These are phyloP conservation scores for Ptilorrhoa leucosticta DNA, from an alignment of 2,113 vertebrate genomes.

Conservation along the genomic window DNA sequence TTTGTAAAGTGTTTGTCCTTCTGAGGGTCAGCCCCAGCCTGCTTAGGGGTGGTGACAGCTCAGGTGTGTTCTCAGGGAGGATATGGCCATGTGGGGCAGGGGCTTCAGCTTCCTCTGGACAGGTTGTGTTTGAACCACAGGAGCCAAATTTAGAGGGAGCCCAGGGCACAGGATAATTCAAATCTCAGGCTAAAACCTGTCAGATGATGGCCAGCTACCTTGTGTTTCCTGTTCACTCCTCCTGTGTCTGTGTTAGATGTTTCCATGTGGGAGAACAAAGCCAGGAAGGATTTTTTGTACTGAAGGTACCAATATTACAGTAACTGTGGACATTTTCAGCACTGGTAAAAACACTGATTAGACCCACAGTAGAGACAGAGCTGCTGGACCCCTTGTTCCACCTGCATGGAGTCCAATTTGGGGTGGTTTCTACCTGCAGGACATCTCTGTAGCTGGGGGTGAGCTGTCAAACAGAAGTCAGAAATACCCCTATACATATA, in stretches of 20 bases:
- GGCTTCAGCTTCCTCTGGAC: background rate
- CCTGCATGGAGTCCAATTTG: background rate
- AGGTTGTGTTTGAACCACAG: background rate
- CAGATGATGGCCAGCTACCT: background rate
- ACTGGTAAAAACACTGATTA: background rate
- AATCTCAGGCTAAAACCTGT: background rate
- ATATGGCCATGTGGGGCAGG: background rate
- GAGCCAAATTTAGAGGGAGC: background rate
- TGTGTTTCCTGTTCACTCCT: background rate
- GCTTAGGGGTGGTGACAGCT: background rate
- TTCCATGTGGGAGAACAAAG: background rate
- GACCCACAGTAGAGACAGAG: background rate
- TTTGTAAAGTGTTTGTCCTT: background rate
- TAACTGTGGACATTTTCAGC: accelerated
- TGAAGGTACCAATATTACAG: background rate
- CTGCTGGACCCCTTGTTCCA: background rate
- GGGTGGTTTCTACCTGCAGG: background rate
- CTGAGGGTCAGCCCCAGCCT: background rate
- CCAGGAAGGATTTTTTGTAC: background rate
- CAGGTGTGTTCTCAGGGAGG: background rate
- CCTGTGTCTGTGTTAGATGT: background rate
- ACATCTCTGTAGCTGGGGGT: background rate
- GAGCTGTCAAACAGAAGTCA: background rate
- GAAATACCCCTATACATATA: background rate
- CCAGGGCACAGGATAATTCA: background rate